These are phyloP conservation scores for Podarcis cretensis DNA, from an alignment of 2,113 vertebrate genomes.

Conservation along the genomic window DNA sequence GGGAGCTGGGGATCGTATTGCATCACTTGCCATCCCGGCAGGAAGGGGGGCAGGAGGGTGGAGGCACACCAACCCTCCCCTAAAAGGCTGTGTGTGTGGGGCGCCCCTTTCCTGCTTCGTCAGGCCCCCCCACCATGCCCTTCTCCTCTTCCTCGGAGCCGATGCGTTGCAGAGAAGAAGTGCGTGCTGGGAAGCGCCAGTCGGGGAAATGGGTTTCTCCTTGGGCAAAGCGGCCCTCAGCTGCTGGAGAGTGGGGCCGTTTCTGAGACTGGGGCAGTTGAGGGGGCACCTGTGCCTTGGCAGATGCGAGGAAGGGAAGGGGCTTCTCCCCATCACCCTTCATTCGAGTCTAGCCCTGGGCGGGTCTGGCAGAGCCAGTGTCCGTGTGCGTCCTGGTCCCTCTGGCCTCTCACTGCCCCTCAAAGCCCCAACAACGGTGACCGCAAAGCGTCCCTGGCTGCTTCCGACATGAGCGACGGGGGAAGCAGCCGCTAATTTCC, in stretches of 20 bases:
- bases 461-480: not conserved
- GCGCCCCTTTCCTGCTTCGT: not conserved
- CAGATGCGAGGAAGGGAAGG: not conserved
- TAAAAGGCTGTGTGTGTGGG: rapidly evolving
- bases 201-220: rapidly evolving
- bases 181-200: not conserved
- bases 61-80: not conserved
- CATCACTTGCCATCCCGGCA: not conserved
- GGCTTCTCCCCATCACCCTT: not conserved
- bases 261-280: not conserved
- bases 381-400: not conserved
- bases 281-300: no score
- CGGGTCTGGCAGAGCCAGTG: not conserved
- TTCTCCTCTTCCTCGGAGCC: not conserved
- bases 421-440: rapidly evolving
- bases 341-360: not conserved
- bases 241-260: no score
- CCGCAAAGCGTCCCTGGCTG: not conserved
- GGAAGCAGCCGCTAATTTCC: no score
- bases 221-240: rapidly evolving
- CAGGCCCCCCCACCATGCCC: not conserved
- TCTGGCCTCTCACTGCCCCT: not conserved
- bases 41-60: not conserved
- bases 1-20: no score
- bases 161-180: not conserved